Evolutionary conservation across 2,888 invertebrate species (phyloP), one percentile per base, ranked within the genome.

Genomic region (Oligia strigilis): DNA sequence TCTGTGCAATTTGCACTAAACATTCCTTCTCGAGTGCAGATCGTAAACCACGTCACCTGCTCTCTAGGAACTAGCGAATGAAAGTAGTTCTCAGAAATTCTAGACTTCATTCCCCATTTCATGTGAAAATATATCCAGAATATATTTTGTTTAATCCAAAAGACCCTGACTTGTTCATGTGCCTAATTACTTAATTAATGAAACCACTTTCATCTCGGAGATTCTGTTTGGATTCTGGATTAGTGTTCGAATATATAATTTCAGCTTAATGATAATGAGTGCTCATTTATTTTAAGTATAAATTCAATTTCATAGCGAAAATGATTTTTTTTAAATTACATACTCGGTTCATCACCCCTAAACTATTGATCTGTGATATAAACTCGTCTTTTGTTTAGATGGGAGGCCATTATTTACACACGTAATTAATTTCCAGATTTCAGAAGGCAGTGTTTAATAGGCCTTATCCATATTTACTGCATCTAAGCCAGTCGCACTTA

Each of bases 11-110:
- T 93, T 93, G 90, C 92, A 92, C 91, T 88, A 91, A 92, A 91
- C 91, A 93, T 93, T 93, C 91, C 92, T 92, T 81, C 89, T 86
- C 90, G 91, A 89, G 90, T 92, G 92, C 90, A 91, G 86, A 91
- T 92, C 92, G 92, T 95, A 94, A 94, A 95, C 90, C 90, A 92
- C 88, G 91, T 91, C 90, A 87, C 89, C 89, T 89, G 87, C 77
- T 85, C 85, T 87, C 87, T 81, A 78, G 84, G 82, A 89, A 85
- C 87, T 86, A 86, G 80, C 87, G 81, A 83, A 83, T 79, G 84
- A 85, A 85, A 87, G 86, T 88, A 89, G 78, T 87, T 90, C 81
- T 80, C 78, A 72, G 81, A 89, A 87, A 88, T 88, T 88, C 86
- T 84, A 91, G 85, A 83, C 85, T 89, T 86, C 84, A 87, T 80